phyloP scores from a whole-genome alignment of 2,888 invertebrate species.

The Pseudeuparius sepicola region DNA sequence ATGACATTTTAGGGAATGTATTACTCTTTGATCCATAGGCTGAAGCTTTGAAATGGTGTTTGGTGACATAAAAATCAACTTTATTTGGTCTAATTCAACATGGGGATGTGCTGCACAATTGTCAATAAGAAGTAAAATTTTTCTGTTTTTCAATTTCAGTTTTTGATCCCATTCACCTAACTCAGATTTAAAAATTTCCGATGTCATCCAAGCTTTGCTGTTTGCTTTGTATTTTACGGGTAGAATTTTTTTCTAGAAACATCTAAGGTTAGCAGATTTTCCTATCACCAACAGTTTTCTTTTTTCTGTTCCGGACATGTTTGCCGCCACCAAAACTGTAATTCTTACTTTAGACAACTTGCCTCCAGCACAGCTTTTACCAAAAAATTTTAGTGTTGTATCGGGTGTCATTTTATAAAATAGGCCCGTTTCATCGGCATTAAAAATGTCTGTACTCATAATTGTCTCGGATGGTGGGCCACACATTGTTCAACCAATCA shows the following conservation, averaged over 20 bases:
- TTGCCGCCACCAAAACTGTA: constrained; percentile 23
- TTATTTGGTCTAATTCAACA: constrained; percentile 14
- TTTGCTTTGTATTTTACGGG: constrained; percentile 4
- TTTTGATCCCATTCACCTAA: constrained; percentile 15
- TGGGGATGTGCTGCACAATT: constrained; percentile 20
- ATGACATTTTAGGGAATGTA: constrained; percentile 10
- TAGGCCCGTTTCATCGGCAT: constrained; percentile 10
- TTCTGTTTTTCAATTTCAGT: constrained; percentile 14
- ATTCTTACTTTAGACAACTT: constrained; percentile 21
- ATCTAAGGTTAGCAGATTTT: constrained; percentile 26
- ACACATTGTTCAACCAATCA: constrained; percentile 7
- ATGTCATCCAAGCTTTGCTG: constrained; percentile 2
- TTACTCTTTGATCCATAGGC: constrained; percentile 15
- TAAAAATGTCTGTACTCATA: constrained; percentile 10
- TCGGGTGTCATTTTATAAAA: constrained; percentile 13
- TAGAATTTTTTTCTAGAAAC: constrained; percentile 25
- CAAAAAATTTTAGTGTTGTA: constrained; percentile 24
- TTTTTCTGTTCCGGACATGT: constrained; percentile 27
- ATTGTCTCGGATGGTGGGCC: constrained; percentile 7
- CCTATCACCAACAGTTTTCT: constrained; percentile 27
- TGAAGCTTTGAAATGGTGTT: constrained; percentile 20
- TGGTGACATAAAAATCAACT: constrained; percentile 18
- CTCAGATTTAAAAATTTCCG: constrained; percentile 12
- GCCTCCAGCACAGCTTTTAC: constrained; percentile 24
- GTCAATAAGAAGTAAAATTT: constrained; percentile 19